Evolutionary conservation across 2,113 vertebrate genomes (phyloP), one percentile per base, ranked within the genome.

Genomic region (Oncorhynchus mykiss): DNA sequence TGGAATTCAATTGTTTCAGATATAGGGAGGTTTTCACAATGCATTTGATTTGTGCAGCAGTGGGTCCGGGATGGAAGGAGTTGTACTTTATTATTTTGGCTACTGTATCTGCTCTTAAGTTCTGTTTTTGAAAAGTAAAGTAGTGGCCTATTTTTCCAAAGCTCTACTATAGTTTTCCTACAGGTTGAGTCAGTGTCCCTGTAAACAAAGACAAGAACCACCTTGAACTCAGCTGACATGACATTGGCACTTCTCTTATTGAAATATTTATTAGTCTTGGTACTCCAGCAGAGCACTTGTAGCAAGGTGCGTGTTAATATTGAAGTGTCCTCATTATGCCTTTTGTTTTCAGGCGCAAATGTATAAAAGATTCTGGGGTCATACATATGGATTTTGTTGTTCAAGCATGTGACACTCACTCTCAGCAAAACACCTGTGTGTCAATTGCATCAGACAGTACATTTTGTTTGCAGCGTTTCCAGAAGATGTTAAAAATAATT

Each of bases 301-400:
- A 51, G 49, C 14, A 16, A 51, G 49, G 22, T 4, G 48, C 72
- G 24, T 75, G 83, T 79, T 75, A 74, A 70, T 76, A 75, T 57
- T 51, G 65, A 77, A 74, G 39, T 59, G 34, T 25, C 67, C 66
- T 76, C 67, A 79, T 80, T 71, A 82, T 65, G 39, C 49, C n/a
- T 62, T 39, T 75, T n/a, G 71, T 78, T 81, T 65, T 39, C n/a
- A 20, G 67, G 67, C 51, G 59, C 66, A 77, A 75, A 77, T 70
- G 74, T 60, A 48, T 71, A 18, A 64, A 77, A 54, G 29, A 22
- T 66, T 67, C 74, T 49, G 25, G 14, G 48, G 49, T 51, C 51
- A 78, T 81, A 79, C 78, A 83, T 76, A 77, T 76, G 29, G 25
- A 74, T 79, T 80, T 48, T 54, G 78, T 81, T 76, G 72, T 74